These are phyloP conservation scores for Schizopygopsis malacanthus DNA, from an alignment of 2,797 vertebrate genomes.

Conservation along the genomic window DNA sequence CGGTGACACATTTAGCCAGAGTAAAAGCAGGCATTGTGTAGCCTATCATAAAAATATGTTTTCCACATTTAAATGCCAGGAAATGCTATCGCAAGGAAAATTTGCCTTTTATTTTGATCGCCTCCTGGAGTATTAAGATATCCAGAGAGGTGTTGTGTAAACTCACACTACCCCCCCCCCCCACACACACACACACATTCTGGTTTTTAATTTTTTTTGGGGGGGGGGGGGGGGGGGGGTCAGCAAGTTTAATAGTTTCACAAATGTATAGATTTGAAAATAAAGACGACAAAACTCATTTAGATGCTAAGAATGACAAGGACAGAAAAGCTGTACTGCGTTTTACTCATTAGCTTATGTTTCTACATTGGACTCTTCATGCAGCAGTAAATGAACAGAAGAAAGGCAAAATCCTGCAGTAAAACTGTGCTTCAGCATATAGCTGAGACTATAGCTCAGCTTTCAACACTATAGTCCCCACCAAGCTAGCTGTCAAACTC, in stretches of 20 bases:
- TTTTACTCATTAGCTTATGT: neutral
- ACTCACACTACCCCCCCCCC: neutral
- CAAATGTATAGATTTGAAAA: neutral
- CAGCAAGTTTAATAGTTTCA: neutral
- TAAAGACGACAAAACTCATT: neutral
- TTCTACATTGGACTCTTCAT: neutral
- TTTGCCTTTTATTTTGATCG: neutral
- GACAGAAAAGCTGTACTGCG: neutral
- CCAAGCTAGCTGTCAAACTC: too few relatives aligned
- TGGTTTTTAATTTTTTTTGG: neutral
- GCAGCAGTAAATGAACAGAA: neutral
- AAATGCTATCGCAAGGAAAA: neutral
- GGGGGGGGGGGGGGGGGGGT: too few relatives aligned
- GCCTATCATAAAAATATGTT: slow-evolving; percentile 14
- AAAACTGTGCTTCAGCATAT: neutral
- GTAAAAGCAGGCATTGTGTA: slow-evolving; percentile 61
- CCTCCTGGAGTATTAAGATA: neutral
- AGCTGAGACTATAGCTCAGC: too few relatives aligned
- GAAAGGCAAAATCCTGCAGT: slow-evolving; percentile 3
- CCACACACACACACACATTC: too few relatives aligned
- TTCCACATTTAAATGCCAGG: neutral
- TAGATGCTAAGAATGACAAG: neutral
- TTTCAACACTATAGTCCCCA: too few relatives aligned
- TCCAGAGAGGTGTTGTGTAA: neutral
- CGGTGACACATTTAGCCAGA: slow-evolving; percentile 1